These are phyloP conservation scores for Tyria jacobaeae DNA, from an alignment of 2,888 invertebrate genomes.

Conservation along the genomic window DNA sequence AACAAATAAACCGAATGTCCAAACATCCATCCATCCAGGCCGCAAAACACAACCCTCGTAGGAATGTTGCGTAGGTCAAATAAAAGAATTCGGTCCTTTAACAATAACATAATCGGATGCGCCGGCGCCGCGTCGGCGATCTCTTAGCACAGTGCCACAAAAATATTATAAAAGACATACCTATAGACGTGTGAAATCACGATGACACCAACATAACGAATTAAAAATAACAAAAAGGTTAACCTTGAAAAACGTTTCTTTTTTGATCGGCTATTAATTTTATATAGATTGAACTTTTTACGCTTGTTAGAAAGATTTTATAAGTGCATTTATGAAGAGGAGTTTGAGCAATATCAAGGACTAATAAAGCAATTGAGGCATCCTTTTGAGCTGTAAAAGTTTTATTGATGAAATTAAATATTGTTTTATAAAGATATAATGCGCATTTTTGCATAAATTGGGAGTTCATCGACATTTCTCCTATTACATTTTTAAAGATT, in stretches of 20 bases:
- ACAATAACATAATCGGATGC: slow-evolving; percentile 83
- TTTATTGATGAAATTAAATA: slow-evolving; percentile 40
- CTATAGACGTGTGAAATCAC: slow-evolving; percentile 78
- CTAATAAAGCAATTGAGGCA: slow-evolving; percentile 47
- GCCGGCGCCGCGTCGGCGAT: slow-evolving; percentile 80
- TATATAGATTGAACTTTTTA: slow-evolving; percentile 51
- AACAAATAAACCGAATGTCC: slow-evolving; percentile 58
- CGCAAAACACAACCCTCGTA: slow-evolving; percentile 71
- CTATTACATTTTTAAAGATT: background rate
- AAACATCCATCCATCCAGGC: slow-evolving; percentile 62
- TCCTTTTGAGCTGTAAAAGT: slow-evolving; percentile 40
- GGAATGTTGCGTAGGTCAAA: slow-evolving; percentile 79
- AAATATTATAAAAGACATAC: slow-evolving; percentile 74
- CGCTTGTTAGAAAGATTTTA: slow-evolving; percentile 52
- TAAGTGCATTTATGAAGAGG: slow-evolving; percentile 43
- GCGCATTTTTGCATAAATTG: slow-evolving; percentile 30
- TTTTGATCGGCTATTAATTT: slow-evolving; percentile 52
- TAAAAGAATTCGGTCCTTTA: slow-evolving; percentile 80
- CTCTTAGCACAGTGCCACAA: slow-evolving; percentile 62
- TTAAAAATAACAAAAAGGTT: slow-evolving; percentile 48
- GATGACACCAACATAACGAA: slow-evolving; percentile 70
- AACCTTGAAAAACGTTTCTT: slow-evolving; percentile 45
- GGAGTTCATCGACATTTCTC: slow-evolving; percentile 17
- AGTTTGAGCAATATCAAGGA: slow-evolving; percentile 28
- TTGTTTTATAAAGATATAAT: slow-evolving; percentile 32